Evolutionary conservation across 2,797 vertebrate genomes (phyloP).

Genomic region (Numenius phaeopus): DNA sequence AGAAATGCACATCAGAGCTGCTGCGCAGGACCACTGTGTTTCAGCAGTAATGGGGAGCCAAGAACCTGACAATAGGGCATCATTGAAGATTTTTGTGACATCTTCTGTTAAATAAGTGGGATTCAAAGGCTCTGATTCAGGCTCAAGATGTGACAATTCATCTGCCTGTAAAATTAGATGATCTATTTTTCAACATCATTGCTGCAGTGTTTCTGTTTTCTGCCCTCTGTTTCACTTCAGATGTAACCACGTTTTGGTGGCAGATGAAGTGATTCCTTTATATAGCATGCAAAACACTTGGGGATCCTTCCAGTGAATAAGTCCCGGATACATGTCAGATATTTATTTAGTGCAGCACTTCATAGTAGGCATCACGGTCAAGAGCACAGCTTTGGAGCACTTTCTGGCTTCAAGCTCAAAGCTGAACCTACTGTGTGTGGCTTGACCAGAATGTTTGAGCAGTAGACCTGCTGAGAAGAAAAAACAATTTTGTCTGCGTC

Average conservation of each 20-base stretch:
- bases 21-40: background rate
- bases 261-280: slow-evolving; percentile 62
- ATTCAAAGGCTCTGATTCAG: background rate
- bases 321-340: background rate
- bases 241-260: slow-evolving; percentile 24
- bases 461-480: background rate
- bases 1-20: background rate
- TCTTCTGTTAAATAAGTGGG: background rate
- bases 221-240: slow-evolving; percentile 30
- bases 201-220: slow-evolving; percentile 3
- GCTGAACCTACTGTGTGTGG: background rate
- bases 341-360: slow-evolving; percentile 27
- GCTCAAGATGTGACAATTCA: background rate
- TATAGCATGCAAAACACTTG: slow-evolving; percentile 40
- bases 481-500: background rate
- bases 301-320: slow-evolving; percentile 43
- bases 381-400: background rate
- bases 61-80: background rate
- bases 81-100: background rate
- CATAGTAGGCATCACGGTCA: background rate
- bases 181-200: slow-evolving; percentile 40
- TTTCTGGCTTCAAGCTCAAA: slow-evolving; percentile 27
- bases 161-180: slow-evolving; percentile 40
- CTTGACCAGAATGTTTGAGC: slow-evolving; percentile 6
- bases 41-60: background rate